Evolutionary conservation across 92 coral and sea anemone genomes (phyloP), one percentile per base, ranked within the genome.

Genomic region (Porites rus): DNA sequence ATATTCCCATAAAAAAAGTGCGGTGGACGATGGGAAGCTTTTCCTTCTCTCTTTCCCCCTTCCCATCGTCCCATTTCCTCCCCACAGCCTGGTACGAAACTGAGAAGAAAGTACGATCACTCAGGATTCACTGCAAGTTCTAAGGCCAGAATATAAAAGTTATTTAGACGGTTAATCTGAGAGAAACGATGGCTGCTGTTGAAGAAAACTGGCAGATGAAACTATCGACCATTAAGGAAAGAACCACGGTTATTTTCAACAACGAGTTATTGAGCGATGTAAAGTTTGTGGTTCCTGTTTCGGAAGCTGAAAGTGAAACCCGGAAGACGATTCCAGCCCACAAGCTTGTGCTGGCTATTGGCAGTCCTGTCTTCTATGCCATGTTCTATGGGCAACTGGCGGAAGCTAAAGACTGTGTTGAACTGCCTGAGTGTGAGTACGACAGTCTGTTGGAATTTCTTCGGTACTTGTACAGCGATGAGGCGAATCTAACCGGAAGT

Each of bases 311-410:
- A 18, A 51, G 73, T 2, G 87, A 75, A 3, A 85, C 67, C 60
- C 60, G 60, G 1, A 84, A 76, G 62, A 66, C 19, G 51, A 90
- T 90, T 21, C 91, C 93, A 74, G 93, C 93, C 71, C 93, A 90
- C 72, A 90, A 87, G 76, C 87, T 86, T 59, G 91, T 90, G 24
- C 77, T 90, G 50, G 91, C 93, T 6, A 72, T 88, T 14, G 65
- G 94, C 61, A 88, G 93, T 74, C 96, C 96, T 19, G 96, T 93
- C 53, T 93, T 93, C 74, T 88, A 72, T 79, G 93, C 94, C 73
- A 93, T 91, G 96, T 93, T 93, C 51, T 91, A 93, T 74, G 94
- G 93, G 22, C 90, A 88, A 69, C 79, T 93, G 65, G 91, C 94
- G 31, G 96, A 93, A 80, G 85, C 83, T 51, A 73, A 65, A 5